phyloP scores from a whole-genome alignment of 2,797 vertebrate genomes.

The Cottoperca gobio region DNA sequence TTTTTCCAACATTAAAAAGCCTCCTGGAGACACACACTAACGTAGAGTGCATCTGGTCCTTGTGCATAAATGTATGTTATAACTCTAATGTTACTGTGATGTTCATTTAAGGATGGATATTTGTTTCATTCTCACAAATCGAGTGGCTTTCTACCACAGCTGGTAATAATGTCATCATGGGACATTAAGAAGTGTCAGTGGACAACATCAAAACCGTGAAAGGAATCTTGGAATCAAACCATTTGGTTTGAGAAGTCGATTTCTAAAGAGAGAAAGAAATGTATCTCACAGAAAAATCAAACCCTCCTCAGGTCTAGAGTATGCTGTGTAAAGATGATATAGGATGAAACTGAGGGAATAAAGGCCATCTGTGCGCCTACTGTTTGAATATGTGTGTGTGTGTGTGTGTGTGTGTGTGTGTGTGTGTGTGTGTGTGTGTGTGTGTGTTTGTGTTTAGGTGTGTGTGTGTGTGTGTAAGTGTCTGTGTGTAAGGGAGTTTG shows the following conservation, averaged over 20 bases:
- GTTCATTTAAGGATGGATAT: neutral
- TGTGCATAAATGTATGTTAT: neutral
- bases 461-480: neutral
- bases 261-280: neutral
- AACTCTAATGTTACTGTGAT: neutral
- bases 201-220: neutral
- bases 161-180: neutral
- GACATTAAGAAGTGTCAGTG: neutral
- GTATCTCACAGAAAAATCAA: conserved; percentile 1
- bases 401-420: neutral
- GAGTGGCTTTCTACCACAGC: neutral
- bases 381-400: conserved; percentile 13
- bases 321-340: neutral
- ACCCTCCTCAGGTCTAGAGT: conserved; percentile 10
- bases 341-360: conserved; percentile 19
- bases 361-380: conserved; percentile 48
- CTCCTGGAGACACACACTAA: neutral
- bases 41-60: neutral
- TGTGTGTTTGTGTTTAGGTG: conserved; percentile 11
- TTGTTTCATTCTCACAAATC: neutral
- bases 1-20: neutral
- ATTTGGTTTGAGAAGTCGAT: neutral
- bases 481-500: conserved; percentile 16
- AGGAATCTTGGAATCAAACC: neutral
- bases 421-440: conserved; percentile 8